Base-by-base conservation (phyloP, 2,113 vertebrate genomes). In the Phalacrocorax carbo region DNA sequence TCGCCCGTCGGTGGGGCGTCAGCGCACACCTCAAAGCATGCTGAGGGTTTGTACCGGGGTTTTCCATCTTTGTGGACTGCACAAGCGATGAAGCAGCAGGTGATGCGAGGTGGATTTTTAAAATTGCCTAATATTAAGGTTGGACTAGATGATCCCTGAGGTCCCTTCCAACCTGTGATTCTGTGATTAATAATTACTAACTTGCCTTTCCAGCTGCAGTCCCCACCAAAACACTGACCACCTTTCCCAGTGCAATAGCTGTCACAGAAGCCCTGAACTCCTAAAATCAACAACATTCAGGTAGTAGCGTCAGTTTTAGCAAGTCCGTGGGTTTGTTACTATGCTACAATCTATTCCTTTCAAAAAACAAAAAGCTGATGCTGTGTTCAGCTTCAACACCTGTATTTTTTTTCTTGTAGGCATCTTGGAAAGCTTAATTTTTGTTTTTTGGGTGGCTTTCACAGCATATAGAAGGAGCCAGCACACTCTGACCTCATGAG, bases 1-100 rank as follows among this genome's bases (percentile, higher is more conserved):
- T 16, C 4, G 11, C 40, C 30, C 26, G 5, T 14, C 3, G 4
- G 11, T 15, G 34, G 48, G 40, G n/a, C 36, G 49, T 48, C 40
- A 5, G 36, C 3, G 1, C 8, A 2, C 1, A 15, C 58, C 17
- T 20, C 36, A 4, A 1, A 21, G n/a, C 3, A 0, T 2, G 13
- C 15, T 2, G 29, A 8, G 70, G 44, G 76, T 42, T 42, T 29
- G 52, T 18, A 12, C 29, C 3, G 10, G 68, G 30, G 18, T 6
- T 36, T 44, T 18, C 34, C 18, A 2, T 26, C 52, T 32, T 3
- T 9, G 26, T 5, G 54, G 62, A 4, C 23, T 14, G 27, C 8
- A 0, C 1, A 19, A 52, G 49, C 2, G 29, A 5, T 5, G 69
- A 22, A 54, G 38, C 64, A 52, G 55, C 40, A 23, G 60, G 8